Conservation (phyloP, 2,888 invertebrate genomes). For the Cryptocheilus praepositus region DNA sequence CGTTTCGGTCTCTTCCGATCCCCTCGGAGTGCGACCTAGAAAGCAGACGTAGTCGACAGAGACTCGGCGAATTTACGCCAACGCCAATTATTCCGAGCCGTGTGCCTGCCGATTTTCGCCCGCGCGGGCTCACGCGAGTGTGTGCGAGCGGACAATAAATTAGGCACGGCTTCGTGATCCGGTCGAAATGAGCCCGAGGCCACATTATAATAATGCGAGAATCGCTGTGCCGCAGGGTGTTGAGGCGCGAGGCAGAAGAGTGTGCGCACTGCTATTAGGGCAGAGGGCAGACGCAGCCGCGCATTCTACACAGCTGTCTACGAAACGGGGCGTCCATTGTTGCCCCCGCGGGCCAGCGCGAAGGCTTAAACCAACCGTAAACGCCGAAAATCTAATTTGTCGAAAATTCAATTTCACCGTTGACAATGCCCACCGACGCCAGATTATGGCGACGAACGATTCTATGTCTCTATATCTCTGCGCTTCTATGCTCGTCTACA, state of each 20-base stretch:
- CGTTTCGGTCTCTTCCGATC: neutral
- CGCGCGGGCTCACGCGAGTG: neutral
- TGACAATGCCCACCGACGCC: constrained; percentile 42
- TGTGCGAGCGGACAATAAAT: constrained; percentile 47
- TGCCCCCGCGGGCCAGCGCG: constrained; percentile 30
- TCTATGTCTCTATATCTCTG: too few species aligned
- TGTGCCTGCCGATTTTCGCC: constrained; percentile 19
- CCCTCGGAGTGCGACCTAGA: neutral
- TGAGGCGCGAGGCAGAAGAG: constrained; percentile 26
- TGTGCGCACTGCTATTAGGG: constrained; percentile 6
- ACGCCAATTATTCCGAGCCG: constrained; percentile 36
- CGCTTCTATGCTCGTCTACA: too few species aligned
- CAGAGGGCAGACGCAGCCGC: constrained; percentile 9
- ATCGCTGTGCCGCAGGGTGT: constrained; percentile 56
- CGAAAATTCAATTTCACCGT: constrained; percentile 71
- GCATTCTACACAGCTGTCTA: constrained; percentile 49
- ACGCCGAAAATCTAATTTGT: constrained; percentile 70
- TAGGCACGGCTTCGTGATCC: constrained; percentile 67
- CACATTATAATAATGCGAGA: constrained; percentile 68
- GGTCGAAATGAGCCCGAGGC: constrained; percentile 64
- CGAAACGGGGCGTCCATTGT: constrained; percentile 53
- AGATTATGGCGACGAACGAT: constrained; percentile 43
- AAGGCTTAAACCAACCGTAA: constrained; percentile 71
- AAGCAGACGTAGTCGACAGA: neutral
- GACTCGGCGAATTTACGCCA: constrained; percentile 11